phyloP scores from a whole-genome alignment of 1,140 invertebrate genomes.

The Cydia amplana region DNA sequence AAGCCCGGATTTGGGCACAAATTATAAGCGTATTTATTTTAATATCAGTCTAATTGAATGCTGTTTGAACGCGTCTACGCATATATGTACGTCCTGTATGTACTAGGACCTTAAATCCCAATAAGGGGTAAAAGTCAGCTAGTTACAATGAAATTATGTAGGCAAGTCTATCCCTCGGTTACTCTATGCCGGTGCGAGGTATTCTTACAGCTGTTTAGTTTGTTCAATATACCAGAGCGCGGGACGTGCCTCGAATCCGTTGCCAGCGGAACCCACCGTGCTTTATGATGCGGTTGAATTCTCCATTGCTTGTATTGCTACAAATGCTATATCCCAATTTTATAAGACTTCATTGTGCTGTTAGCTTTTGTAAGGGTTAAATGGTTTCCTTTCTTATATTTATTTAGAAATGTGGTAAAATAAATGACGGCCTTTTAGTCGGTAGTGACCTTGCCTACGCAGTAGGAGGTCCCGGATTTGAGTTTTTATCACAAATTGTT shows the following conservation, averaged over 20 bases:
- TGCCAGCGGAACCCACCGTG: slow-evolving; percentile 34
- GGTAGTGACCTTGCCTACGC: too few species aligned
- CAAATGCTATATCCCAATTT: slow-evolving; percentile 43
- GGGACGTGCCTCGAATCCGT: slow-evolving; percentile 62
- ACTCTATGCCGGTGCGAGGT: slow-evolving; percentile 53
- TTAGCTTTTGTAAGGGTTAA: slow-evolving; percentile 7
- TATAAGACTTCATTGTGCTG: slow-evolving; percentile 44
- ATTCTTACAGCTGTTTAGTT: slow-evolving; percentile 75
- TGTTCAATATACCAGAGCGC: slow-evolving; percentile 64
- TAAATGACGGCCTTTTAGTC: too few species aligned
- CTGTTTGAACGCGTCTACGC: too few species aligned
- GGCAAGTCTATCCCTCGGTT: background rate
- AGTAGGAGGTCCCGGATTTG: too few species aligned
- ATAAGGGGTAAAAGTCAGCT: too few species aligned
- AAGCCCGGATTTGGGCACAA: too few species aligned
- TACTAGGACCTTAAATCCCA: too few species aligned
- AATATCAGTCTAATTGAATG: too few species aligned
- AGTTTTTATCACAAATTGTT: too few species aligned
- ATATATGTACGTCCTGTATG: too few species aligned
- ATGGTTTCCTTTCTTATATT: background rate
- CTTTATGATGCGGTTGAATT: slow-evolving; percentile 53
- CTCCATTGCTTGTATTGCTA: slow-evolving; percentile 43
- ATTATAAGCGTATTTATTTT: too few species aligned
- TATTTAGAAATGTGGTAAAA: background rate
- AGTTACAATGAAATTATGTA: too few species aligned